Base-by-base conservation (phyloP, 2,113 vertebrate genomes). In the Pteropus alecto region DNA sequence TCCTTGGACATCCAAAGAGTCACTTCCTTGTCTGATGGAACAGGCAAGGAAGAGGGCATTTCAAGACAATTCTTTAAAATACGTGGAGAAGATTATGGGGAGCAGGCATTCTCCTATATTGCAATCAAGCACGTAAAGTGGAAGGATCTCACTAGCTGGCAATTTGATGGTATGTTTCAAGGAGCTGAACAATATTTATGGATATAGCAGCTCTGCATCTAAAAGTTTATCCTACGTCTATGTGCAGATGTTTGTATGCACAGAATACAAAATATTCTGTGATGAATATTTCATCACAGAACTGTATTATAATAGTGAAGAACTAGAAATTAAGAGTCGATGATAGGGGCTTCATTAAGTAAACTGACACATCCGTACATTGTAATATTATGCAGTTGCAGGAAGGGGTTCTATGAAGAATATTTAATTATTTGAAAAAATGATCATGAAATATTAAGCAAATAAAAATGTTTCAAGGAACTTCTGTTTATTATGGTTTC, bases 401-500 rank as follows among this genome's bases (percentile, higher is more conserved):
- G 87, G 67, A 90, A 68, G 56, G 33, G 43, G 38, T 68, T 93
- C 89, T 82, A 65, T 38, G 33, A 93, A 92, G 88, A 77, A 38
- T 76, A 63, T 58, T 95, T 84, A 67, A 85, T 81, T 38, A 92
- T 48, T 90, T n/a, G 76, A 90, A 95, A 63, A 90, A 93, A 87
- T 77, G 51, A 88, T 92, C 81, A 67, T 97, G 79, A 97, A 93
- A 65, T 94, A 97, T 85, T 93, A 94, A 77, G 46, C 85, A 96
- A 90, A 92, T 96, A 89, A 97, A 96, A 95, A 67, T 93, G 94
- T 93, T 94, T 96, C 51, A 87, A 94, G 70, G 38, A 96, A 90
- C 22, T 77, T 90, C 78, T 61, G 15, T 77, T 90, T 60, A 82
- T 48, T 79, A 79, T 24, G 12, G 58, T 77, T 92, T 73, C 16